phyloP scores from a whole-genome alignment of 2,888 invertebrate genomes.

The Dolichopus griseipennis region DNA sequence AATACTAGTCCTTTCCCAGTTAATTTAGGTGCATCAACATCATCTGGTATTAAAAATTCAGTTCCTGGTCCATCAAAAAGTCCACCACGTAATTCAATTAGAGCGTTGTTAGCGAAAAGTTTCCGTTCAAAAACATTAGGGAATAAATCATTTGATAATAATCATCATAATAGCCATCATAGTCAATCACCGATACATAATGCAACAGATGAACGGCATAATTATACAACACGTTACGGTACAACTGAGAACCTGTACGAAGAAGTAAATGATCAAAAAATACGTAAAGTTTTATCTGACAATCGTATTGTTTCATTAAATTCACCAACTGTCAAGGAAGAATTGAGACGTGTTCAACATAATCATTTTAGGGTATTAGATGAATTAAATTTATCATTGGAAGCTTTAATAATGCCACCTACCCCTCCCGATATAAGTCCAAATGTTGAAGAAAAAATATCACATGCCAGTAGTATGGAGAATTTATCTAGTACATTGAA shows the following conservation, averaged over 20 bases:
- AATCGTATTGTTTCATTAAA: slow-evolving; percentile 58
- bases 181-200: slow-evolving; percentile 10
- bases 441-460: slow-evolving; percentile 49
- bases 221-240: slow-evolving; percentile 68
- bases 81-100: slow-evolving; percentile 41
- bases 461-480: slow-evolving; percentile 40
- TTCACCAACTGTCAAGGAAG: slow-evolving; percentile 68
- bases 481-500: slow-evolving; percentile 40
- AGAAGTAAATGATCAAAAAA: slow-evolving; percentile 42
- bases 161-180: slow-evolving; percentile 22
- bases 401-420: slow-evolving; percentile 85
- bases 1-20: not conserved
- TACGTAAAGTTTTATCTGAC: slow-evolving; percentile 41
- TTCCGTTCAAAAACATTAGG: slow-evolving; percentile 37
- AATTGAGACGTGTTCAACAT: slow-evolving; percentile 73
- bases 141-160: slow-evolving; percentile 33
- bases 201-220: slow-evolving; percentile 47
- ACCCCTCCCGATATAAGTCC: slow-evolving; percentile 41
- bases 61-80: slow-evolving; percentile 36
- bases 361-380: slow-evolving; percentile 75
- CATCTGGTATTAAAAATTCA: slow-evolving; percentile 23
- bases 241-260: slow-evolving; percentile 58
- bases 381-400: slow-evolving; percentile 77
- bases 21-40: slow-evolving; percentile 2
- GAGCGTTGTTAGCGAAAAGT: slow-evolving; percentile 38